Conservation (phyloP, 23 tunicate genomes). For the Botrylloides violaceus region DNA sequence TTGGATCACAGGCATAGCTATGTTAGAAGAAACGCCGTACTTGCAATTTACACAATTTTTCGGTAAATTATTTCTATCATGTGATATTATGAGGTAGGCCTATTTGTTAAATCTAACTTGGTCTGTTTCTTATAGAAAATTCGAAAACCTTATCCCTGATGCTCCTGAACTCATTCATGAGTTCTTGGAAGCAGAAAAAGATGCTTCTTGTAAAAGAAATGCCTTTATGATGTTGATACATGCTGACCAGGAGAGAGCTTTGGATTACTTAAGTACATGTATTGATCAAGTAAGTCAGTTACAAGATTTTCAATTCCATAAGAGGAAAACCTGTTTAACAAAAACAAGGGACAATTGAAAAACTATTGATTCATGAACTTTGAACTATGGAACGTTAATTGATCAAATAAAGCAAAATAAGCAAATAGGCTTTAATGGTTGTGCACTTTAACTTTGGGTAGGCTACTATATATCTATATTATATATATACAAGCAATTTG, state of each 20-base stretch:
- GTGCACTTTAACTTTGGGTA: too few relatives aligned
- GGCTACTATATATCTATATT: too few relatives aligned
- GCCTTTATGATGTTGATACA: conserved; percentile 99
- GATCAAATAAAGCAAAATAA: too few relatives aligned
- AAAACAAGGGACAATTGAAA: too few relatives aligned
- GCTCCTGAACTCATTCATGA: conserved; percentile 98
- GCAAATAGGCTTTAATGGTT: too few relatives aligned
- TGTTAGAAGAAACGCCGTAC: conserved; percentile 95
- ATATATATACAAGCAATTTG: too few relatives aligned
- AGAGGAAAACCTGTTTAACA: too few relatives aligned
- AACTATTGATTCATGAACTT: too few relatives aligned
- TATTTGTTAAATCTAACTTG: conserved; percentile 3
- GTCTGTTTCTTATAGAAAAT: conserved; percentile 46
- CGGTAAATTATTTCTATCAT: conserved; percentile 13
- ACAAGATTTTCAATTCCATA: too few relatives aligned
- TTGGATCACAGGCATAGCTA: conserved; percentile 96
- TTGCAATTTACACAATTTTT: conserved; percentile 97
- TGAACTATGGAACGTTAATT: too few relatives aligned
- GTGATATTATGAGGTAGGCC: background rate
- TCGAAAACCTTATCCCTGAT: conserved; percentile 94
- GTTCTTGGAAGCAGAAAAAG: conserved; percentile 87
- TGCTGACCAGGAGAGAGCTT: conserved; percentile 92
- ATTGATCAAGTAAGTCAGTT: conserved; percentile 72
- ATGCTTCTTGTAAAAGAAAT: conserved; percentile 95
- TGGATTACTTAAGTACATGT: conserved; percentile 97